Evolutionary conservation across 1,140 invertebrate genomes (phyloP), one percentile per base, ranked within the genome.

Genomic region (Hyles euphorbiae): DNA sequence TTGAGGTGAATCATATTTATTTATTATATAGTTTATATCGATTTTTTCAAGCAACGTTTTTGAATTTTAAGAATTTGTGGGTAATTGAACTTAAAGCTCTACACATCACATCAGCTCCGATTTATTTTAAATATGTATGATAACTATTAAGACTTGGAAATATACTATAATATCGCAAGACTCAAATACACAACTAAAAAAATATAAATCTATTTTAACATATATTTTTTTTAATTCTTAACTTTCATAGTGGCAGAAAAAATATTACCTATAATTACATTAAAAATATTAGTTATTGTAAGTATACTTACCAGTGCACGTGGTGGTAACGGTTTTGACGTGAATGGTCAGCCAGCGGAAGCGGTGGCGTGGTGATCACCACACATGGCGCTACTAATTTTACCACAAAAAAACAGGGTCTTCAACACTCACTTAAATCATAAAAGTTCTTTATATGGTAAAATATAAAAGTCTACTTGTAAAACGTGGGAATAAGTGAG

Each of bases 221-320:
- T 5, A 3, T 46, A 6, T 46, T 46, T 5, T 46, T 46, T 46
- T 5, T 3, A 7, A 46, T 46, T 9, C 7, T 46, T 10, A 9
- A 46, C 10, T 54, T 45, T 44, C 53, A 40, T 56, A 78, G 66
- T 69, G 69, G 68, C 70, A 72, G 63, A 64, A 55, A 45, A 52
- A 48, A 34, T 6, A 56, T 36, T 32, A 56, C 9, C 4, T 36
- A 9, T 48, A 34, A 48, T 22, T 33, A 44, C 10, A 50, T 2
- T 50, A 58, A 36, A n/a, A 34, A 48, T 7, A 58, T 53, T 52
- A 46, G 56, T 50, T 57, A 51, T 53, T 34, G 44, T 34, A 34
- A 5, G 40, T 48, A 33, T 65, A 82, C 82, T 85, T 70, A 85
- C 82, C 74, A 76, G 61, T 64, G 62, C 66, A 76, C 71, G 71